Base-by-base conservation (phyloP, 2,797 vertebrate genomes). In the Chloroceryle amazona region DNA sequence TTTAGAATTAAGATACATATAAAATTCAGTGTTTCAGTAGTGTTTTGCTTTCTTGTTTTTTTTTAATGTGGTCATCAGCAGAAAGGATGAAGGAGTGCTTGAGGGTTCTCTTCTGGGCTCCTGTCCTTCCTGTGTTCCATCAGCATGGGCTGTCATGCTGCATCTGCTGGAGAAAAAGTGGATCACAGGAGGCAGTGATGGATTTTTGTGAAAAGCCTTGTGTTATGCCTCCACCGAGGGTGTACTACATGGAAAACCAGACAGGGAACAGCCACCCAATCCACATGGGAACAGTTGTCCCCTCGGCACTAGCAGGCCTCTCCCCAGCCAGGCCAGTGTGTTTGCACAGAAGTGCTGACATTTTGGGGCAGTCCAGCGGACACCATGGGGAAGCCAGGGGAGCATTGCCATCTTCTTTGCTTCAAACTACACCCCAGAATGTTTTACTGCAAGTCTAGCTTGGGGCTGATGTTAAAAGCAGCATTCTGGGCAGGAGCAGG, bases 141-240 rank as follows among this genome's bases (percentile, higher is more conserved):
- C 31, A 31, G 31, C 19, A 10, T 0, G 1, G 15, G 8, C 22
- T 55, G 29, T 41, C 1, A 0, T 35, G 46, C 54, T 6, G 12
- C 13, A 11, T 47, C n/a, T 52, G 66, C 29, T 17, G 70, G 31
- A 68, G 72, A 35, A 10, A 18, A 9, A 8, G 5, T 16, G 31
- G 23, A n/a, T 80, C 1, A 0, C 44, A 5, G 41, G 25, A 71
- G 29, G 15, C 20, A 46, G 39, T 0, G 0, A 17, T 0, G 5
- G 8, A 6, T 20, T 71, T 39, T 49, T 37, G 37, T 54, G 18
- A 4, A 35, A 5, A 62, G 22, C 25, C 6, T 2, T 4, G 19
- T 2, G 0, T 46, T 26, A 6, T 0, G 0, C 39, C 44, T 80
- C 26, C 0, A 3, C 2, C 44, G 60, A 54, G 46, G 46, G 33